Percentiles rank a stretch among this genome's conserved stretches.
Evolutionary conservation across 1,140 invertebrate genomes (phyloP).

Genomic region (Venustaconcha ellipsiformis): DNA sequence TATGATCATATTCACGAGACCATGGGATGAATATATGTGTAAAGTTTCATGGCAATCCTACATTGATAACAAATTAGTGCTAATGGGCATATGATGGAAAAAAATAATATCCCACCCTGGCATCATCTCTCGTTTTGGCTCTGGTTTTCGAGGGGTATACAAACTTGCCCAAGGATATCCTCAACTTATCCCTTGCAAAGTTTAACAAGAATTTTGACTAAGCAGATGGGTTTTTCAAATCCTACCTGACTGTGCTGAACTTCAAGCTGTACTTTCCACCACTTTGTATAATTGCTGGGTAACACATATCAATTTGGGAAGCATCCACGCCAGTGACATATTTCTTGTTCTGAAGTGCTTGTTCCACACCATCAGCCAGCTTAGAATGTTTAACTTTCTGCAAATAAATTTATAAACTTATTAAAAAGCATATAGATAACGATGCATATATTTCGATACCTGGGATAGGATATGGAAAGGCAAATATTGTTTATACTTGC

Average conservation of each 20-base stretch:
- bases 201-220: too few relatives aligned
- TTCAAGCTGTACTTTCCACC: conserved; percentile 97
- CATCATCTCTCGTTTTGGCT: too few relatives aligned
- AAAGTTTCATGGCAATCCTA: too few relatives aligned
- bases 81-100: too few relatives aligned
- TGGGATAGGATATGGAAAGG: not conserved
- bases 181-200: too few relatives aligned
- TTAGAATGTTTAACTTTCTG: conserved; percentile 93
- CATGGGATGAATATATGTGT: too few relatives aligned
- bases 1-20: too few relatives aligned
- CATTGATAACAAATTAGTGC: too few relatives aligned
- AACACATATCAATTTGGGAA: conserved; percentile 94
- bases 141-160: too few relatives aligned
- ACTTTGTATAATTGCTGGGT: conserved; percentile 98
- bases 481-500: not conserved
- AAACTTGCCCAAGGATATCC: too few relatives aligned
- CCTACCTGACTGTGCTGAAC: conserved; percentile 85
- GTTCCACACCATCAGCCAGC: conserved; percentile 93
- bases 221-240: not conserved
- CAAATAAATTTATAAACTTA: conserved; percentile 61
- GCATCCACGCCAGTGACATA: conserved; percentile 90
- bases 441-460: not conserved
- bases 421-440: not conserved
- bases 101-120: too few relatives aligned
- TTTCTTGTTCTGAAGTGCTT: conserved; percentile 85